Percentiles rank a stretch among this genome's conserved stretches.
Conservation (phyloP, 2,113 vertebrate species). For the Elgaria multicarinata region DNA sequence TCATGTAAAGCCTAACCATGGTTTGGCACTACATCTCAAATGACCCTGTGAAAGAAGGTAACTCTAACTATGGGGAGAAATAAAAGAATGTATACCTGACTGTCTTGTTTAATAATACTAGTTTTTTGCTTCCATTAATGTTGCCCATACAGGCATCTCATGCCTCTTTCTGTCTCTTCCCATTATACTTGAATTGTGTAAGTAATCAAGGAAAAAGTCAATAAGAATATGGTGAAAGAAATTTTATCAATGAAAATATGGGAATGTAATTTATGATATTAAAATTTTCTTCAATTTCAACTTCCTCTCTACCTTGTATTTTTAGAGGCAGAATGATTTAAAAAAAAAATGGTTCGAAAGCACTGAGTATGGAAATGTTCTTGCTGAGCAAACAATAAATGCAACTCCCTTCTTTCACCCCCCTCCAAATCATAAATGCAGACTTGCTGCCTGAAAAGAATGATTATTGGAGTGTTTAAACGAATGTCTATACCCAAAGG, state of each 20-base stretch:
- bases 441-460: conserved; percentile 33
- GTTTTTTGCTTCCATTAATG: not conserved
- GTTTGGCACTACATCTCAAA: not conserved
- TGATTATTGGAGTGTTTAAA: not conserved
- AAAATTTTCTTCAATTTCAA: not conserved
- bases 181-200: not conserved
- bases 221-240: conserved; percentile 8
- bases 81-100: not conserved
- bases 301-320: not conserved
- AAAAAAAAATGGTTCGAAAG: conserved; percentile 17
- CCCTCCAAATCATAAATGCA: not conserved
- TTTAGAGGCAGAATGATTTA: not conserved
- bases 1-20: not conserved
- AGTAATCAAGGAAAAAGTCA: conserved; percentile 12
- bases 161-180: not conserved
- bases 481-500: conserved; percentile 6
- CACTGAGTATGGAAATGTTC: not conserved
- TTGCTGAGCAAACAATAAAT: conserved; percentile 32
- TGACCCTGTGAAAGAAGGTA: not conserved
- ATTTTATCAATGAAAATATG: not conserved
- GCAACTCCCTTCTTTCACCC: not conserved
- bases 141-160: not conserved
- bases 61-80: not conserved
- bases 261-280: conserved; percentile 8
- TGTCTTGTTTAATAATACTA: not conserved